Evolutionary conservation across 2,888 invertebrate species (phyloP), one percentile per base, ranked within the genome.

Genomic region (Lacanobia wlatinum): DNA sequence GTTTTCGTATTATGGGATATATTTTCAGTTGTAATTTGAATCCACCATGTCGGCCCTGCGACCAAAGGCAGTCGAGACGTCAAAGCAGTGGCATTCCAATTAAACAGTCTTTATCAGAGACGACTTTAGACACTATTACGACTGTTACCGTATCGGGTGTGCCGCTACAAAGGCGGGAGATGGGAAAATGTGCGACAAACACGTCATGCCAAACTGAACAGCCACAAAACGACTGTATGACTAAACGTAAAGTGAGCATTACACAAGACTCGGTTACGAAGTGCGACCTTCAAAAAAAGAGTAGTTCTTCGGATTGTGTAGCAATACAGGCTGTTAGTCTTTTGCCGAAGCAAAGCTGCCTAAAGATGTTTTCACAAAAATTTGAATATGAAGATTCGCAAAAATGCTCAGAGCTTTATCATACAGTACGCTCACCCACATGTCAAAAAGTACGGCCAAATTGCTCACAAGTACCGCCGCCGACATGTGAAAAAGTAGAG

Each of bases 1-100:
- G 1, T 43, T 12, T 43, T 43, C 43, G 12, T 43, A 43, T 43
- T 14, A 28, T 21, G 10, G 9, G 28, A n/a, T 55, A 0, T 43
- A 52, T 53, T 80, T 80, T 12, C 80, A 80, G 80, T 64, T 74
- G 69, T 60, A 48, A 50, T 56, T 64, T 56, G 18, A 56, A 53
- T 34, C n/a, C 62, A 48, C 21, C 56, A 16, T 40, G 61, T 62
- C 69, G 34, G 14, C 12, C 28, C n/a, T 21, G 16, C 7, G 21
- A 34, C 10, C 62, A 28, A 38, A 60, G 14, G 12, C 73, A 56
- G 6, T 28, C 55, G n/a, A 68, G 43, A 64, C 70, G 2, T 16
- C 2, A n/a, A 38, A 38, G 23, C 50, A n/a, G 12, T 48, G 10
- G 2, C 8, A 0, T 21, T 48, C 65, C 74, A 48, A 14, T 66